These are phyloP conservation scores for Trileptium ribeirensis DNA, from an alignment of 2,888 invertebrate species.

Conservation along the genomic window DNA sequence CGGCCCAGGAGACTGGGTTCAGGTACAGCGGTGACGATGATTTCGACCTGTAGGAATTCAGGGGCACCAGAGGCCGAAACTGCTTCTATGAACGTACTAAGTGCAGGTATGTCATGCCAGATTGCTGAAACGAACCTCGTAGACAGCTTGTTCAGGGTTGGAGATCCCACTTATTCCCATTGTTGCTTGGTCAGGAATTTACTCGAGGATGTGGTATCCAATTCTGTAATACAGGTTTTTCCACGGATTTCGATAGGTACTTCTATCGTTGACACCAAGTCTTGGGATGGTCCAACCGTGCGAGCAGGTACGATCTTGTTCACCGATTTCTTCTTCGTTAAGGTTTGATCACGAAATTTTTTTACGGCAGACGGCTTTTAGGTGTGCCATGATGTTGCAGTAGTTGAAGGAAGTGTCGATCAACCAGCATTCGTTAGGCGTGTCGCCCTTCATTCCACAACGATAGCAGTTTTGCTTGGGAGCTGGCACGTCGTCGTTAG, in stretches of 20 bases:
- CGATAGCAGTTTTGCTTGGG: no score
- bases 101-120: no score
- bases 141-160: no score
- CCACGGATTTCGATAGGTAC: slow-evolving; percentile 21
- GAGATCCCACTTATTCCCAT: slow-evolving; percentile 3
- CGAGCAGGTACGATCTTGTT: neutral
- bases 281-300: no score
- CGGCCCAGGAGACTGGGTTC: neutral
- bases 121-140: no score
- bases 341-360: no score
- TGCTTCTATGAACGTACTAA: no score
- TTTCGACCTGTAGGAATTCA: neutral
- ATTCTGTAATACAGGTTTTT: slow-evolving; percentile 1
- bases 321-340: no score
- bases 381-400: neutral
- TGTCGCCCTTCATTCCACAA: neutral
- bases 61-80: no score
- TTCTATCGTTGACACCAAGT: slow-evolving; percentile 24
- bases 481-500: no score
- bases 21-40: neutral
- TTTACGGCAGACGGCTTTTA: neutral
- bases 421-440: neutral
- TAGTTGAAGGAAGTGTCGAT: neutral
- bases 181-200: slow-evolving; percentile 7
- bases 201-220: slow-evolving; percentile 19